phyloP scores from a whole-genome alignment of 2,888 invertebrate genomes.

The Scaptomyza cyrtandrae region DNA sequence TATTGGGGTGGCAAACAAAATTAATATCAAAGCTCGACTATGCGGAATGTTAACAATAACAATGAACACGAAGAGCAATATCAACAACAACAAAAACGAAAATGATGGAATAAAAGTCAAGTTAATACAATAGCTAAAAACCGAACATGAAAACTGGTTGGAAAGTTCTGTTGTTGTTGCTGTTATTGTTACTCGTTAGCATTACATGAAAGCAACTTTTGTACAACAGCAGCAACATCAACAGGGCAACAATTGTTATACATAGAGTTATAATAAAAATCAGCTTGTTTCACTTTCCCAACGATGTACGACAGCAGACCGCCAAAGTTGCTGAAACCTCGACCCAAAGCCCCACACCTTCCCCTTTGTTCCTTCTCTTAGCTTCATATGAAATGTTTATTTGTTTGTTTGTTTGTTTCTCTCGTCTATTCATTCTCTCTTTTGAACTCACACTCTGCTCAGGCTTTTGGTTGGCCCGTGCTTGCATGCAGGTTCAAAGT shows the following conservation, averaged over 20 bases:
- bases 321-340: constrained; percentile 29
- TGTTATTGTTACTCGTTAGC: constrained; percentile 62
- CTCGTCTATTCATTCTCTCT: constrained; percentile 27
- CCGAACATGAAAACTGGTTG: constrained; percentile 63
- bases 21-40: constrained; percentile 51
- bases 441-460: constrained; percentile 49
- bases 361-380: not conserved
- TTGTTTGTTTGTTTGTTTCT: constrained; percentile 46
- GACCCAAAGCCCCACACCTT: not conserved
- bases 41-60: constrained; percentile 73
- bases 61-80: constrained; percentile 51
- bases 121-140: constrained; percentile 72
- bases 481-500: constrained; percentile 74
- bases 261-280: constrained; percentile 73
- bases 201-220: constrained; percentile 77
- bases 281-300: constrained; percentile 67
- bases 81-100: constrained; percentile 28
- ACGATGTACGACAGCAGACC: constrained; percentile 20
- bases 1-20: constrained; percentile 12
- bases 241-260: constrained; percentile 55
- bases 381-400: constrained; percentile 43
- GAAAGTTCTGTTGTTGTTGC: constrained; percentile 44
- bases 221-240: constrained; percentile 51
- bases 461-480: constrained; percentile 37
- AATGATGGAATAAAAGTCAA: constrained; percentile 78